These are phyloP conservation scores for Coecobrya sp. DNA, from an alignment of 2,888 invertebrate species.

Conservation along the genomic window DNA sequence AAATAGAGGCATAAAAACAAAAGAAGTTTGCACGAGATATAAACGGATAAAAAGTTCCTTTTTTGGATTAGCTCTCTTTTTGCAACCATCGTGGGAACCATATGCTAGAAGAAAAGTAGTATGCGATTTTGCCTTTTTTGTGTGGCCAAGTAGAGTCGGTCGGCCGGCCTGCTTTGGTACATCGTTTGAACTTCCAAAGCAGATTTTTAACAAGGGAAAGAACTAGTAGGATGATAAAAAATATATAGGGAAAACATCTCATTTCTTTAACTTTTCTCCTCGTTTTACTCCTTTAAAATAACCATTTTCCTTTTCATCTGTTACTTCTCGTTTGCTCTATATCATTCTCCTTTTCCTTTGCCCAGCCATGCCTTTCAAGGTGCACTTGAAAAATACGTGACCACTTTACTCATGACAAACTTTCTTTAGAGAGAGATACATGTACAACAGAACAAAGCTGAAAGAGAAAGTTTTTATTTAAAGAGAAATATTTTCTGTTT, in stretches of 20 bases:
- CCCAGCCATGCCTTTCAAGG: neutral
- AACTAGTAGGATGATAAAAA: neutral
- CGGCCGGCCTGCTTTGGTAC: neutral
- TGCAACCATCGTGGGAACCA: conserved; percentile 44
- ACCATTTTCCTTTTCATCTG: conserved; percentile 17
- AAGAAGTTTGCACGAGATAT: conserved; percentile 12
- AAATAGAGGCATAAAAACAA: conserved; percentile 3
- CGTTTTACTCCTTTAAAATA: neutral
- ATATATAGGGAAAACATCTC: neutral
- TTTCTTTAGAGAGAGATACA: neutral
- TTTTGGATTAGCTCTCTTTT: conserved; percentile 41
- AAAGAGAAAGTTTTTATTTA: neutral
- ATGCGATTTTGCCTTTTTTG: neutral
- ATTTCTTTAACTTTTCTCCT: conserved; percentile 25
- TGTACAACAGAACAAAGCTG: neutral
- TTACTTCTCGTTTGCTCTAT: neutral
- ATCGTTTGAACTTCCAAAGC: neutral
- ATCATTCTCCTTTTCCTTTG: neutral
- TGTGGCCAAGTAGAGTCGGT: neutral
- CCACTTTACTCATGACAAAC: conserved; percentile 21
- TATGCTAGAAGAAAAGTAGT: neutral
- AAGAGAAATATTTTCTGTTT: neutral
- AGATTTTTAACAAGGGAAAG: neutral
- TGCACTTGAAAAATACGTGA: conserved; percentile 29
- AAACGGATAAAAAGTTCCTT: conserved; percentile 26